Base-by-base conservation (phyloP, 2,113 vertebrate species). In the Phasianus colchicus region DNA sequence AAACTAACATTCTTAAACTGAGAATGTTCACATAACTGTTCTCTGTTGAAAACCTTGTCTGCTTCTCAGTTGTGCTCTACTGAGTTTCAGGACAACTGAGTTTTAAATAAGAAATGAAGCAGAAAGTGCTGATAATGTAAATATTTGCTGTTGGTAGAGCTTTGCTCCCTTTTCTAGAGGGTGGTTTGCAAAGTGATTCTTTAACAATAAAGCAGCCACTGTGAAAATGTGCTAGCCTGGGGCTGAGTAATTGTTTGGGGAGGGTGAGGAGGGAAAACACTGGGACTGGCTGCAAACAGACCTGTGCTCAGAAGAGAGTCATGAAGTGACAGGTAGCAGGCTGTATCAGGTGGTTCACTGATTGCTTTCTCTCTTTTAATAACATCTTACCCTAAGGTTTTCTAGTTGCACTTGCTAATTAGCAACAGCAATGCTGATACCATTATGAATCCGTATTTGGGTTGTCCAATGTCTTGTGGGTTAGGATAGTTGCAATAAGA, bases 161-260 rank as follows among this genome's bases (percentile, higher is more conserved):
- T 79, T 79, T 74, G 42, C 34, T 83, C 70, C 3, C 60, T 86
- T 66, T 79, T 70, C 64, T 66, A 65, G 43, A 70, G 78, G 76
- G 65, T 90, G 84, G 60, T 81, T 64, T 87, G 47, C 70, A 57
- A 29, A 78, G 29, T 78, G 67, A 13, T 86, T 22, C 32, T 30
- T 80, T 73, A 55, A 63, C 61, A 91, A 76, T 81, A 86, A 88
- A 95, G 67, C 74, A 94, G 67, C 40, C 78, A 48, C 43, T 45
- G 63, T 85, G 67, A 76, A 86, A 75, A 85, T 22, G 43, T 64
- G 4, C 57, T 73, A 85, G 81, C 63, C 78, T 82, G 61, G 66
- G 66, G 74, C 77, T 61, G 58, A 93, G 58, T 60, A 90, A 78
- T 72, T 83, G 52, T 86, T 71, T 67, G 63, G 89, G 93, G 86